A percentile compares a stretch with the other conserved stretches of the same genome.
These are phyloP conservation scores for Agriotes lineatus DNA, from an alignment of 2,888 invertebrate genomes.

Conservation along the genomic window DNA sequence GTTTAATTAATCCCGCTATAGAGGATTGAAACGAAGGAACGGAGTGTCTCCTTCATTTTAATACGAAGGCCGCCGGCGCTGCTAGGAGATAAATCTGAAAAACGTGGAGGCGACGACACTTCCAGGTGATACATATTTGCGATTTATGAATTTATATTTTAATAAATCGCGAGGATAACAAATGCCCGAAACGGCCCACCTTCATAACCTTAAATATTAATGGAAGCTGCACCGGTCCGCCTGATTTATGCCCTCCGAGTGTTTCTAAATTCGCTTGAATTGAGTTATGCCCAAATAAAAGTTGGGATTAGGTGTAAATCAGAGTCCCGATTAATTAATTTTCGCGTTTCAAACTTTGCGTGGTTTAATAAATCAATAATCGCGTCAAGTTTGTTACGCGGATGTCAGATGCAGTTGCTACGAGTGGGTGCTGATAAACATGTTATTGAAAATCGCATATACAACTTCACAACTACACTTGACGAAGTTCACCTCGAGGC, in stretches of 20 bases:
- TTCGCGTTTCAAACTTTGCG: slow-evolving; percentile 27
- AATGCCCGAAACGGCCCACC: slow-evolving; percentile 21
- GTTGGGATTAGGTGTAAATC: slow-evolving; percentile 28
- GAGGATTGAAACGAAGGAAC: slow-evolving; percentile 31
- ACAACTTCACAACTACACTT: slow-evolving; percentile 30
- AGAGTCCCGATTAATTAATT: slow-evolving; percentile 37
- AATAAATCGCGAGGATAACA: slow-evolving; percentile 32
- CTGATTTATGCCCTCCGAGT: slow-evolving; percentile 14
- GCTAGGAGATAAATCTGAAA: slow-evolving; percentile 35
- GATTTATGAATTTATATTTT: slow-evolving; percentile 42
- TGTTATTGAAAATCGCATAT: slow-evolving; percentile 31
- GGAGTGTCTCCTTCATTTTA: slow-evolving; percentile 33
- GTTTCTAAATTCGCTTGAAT: slow-evolving; percentile 2
- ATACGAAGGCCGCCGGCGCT: slow-evolving; percentile 11
- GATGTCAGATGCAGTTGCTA: slow-evolving; percentile 36
- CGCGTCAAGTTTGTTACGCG: slow-evolving; percentile 31
- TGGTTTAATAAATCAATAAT: slow-evolving; percentile 40
- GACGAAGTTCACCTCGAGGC: slow-evolving; percentile 16
- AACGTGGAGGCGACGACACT: slow-evolving; percentile 25
- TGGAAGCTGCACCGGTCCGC: neutral
- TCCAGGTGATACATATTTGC: slow-evolving; percentile 37
- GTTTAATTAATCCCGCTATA: slow-evolving; percentile 35
- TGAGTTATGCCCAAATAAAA: slow-evolving; percentile 10
- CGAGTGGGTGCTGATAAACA: slow-evolving; percentile 33
- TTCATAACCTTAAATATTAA: slow-evolving; percentile 26